phyloP scores from a whole-genome alignment of 2,888 invertebrate genomes.

The Cerastis leucographa region DNA sequence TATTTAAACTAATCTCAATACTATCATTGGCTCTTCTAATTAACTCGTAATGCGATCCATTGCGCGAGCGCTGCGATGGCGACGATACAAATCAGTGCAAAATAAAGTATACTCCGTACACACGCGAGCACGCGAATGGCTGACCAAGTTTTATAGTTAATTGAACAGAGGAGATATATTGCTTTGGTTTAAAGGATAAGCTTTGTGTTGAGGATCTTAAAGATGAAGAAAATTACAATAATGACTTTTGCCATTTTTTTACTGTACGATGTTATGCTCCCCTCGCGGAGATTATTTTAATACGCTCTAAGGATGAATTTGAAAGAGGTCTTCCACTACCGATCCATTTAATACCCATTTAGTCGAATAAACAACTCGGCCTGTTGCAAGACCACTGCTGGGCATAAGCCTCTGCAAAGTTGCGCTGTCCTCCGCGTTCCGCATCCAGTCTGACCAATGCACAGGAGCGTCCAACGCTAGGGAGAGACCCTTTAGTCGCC shows the following conservation, averaged over 20 bases:
- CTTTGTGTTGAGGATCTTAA: neutral
- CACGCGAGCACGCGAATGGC: slow-evolving; percentile 65
- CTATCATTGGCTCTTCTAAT: slow-evolving; percentile 64
- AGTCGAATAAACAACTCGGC: neutral
- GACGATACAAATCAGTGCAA: slow-evolving; percentile 61
- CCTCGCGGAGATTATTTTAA: neutral
- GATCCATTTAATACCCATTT: neutral
- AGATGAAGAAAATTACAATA: neutral
- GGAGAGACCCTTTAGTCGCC: too few relatives aligned
- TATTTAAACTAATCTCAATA: slow-evolving; percentile 52
- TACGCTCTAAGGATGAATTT: neutral
- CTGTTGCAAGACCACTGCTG: neutral
- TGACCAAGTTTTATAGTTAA: slow-evolving; percentile 43
- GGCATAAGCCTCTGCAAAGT: neutral
- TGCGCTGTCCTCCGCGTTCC: neutral
- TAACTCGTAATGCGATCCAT: slow-evolving; percentile 65
- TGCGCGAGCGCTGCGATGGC: slow-evolving; percentile 49
- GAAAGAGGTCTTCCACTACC: neutral
- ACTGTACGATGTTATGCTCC: neutral
- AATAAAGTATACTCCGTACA: slow-evolving; percentile 54
- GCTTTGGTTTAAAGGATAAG: neutral
- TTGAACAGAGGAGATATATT: slow-evolving; percentile 22
- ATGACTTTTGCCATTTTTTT: neutral
- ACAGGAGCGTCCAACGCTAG: too few relatives aligned
- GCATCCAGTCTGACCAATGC: neutral